Conservation (phyloP, 2,888 invertebrate species). For the Melitaea athalia region DNA sequence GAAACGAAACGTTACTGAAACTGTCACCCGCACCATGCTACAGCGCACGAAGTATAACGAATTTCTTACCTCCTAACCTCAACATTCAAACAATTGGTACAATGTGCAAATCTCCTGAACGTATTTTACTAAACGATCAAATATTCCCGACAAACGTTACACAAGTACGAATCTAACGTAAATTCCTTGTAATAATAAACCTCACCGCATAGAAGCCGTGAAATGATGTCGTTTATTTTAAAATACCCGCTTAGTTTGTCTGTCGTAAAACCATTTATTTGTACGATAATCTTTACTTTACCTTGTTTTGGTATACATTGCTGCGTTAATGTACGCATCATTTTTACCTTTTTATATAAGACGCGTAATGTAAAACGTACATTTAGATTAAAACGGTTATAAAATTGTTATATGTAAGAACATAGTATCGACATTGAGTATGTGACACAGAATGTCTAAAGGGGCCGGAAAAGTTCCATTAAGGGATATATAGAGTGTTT, state of each 20-base stretch:
- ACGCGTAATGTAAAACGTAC: neutral
- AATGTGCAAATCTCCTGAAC: neutral
- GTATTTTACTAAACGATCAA: neutral
- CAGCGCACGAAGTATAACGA: no score
- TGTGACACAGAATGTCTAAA: slow-evolving; percentile 14
- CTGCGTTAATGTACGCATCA: neutral
- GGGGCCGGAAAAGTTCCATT: slow-evolving; percentile 30
- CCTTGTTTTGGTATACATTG: neutral
- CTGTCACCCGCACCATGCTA: no score
- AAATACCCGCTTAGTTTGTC: slow-evolving; percentile 29
- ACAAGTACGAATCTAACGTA: slow-evolving; percentile 3
- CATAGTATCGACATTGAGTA: neutral
- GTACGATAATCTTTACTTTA: neutral
- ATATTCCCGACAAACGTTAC: neutral
- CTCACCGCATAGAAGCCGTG: slow-evolving; percentile 11
- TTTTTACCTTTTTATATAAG: neutral
- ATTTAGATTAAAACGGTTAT: neutral
- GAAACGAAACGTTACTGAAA: no score
- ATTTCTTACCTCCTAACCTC: neutral
- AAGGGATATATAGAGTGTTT: slow-evolving; percentile 13
- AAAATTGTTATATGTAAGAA: neutral
- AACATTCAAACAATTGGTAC: no score
- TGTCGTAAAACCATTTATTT: neutral
- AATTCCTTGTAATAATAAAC: slow-evolving; percentile 27
- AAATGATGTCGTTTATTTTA: slow-evolving; percentile 29